phyloP scores from a whole-genome alignment of 2,888 invertebrate species.

The Smittia aterrima region DNA sequence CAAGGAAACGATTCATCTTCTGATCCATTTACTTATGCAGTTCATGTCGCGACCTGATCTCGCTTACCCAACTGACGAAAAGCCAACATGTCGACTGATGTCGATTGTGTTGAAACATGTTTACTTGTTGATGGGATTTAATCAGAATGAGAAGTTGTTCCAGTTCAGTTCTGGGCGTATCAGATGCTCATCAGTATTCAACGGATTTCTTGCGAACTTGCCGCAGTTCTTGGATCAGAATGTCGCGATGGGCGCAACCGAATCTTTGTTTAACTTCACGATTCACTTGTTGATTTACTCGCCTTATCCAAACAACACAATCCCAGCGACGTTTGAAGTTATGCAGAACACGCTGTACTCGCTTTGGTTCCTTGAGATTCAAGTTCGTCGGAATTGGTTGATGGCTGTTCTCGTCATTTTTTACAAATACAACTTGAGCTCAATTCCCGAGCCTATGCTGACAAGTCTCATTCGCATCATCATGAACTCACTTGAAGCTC shows the following conservation, averaged over 20 bases:
- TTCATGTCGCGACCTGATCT: constrained; percentile 82
- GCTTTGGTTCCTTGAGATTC: constrained; percentile 83
- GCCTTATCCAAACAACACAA: constrained; percentile 69
- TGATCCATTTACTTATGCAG: constrained; percentile 95
- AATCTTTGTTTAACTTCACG: constrained; percentile 25
- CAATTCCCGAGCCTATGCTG: constrained; percentile 57
- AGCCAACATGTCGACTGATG: constrained; percentile 73
- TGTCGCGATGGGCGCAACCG: constrained; percentile 86
- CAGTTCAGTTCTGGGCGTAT: constrained; percentile 85
- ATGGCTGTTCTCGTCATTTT: constrained; percentile 88
- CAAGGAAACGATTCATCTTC: constrained; percentile 89
- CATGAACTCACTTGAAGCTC: constrained; percentile 86
- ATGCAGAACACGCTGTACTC: constrained; percentile 69
- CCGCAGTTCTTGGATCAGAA: constrained; percentile 96
- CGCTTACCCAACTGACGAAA: constrained; percentile 85
- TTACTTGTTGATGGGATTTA: constrained; percentile 89
- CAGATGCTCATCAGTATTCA: constrained; percentile 90
- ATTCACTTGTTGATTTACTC: constrained; percentile 77
- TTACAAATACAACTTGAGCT: constrained; percentile 63
- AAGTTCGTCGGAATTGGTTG: constrained; percentile 81
- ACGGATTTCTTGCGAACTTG: constrained; percentile 89
- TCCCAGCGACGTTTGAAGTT: constrained; percentile 57
- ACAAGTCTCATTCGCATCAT: constrained; percentile 82
- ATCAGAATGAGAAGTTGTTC: constrained; percentile 84
- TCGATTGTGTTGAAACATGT: constrained; percentile 87